These are phyloP conservation scores for Taurulus bubalis DNA, from an alignment of 2,113 vertebrate genomes.

Conservation along the genomic window DNA sequence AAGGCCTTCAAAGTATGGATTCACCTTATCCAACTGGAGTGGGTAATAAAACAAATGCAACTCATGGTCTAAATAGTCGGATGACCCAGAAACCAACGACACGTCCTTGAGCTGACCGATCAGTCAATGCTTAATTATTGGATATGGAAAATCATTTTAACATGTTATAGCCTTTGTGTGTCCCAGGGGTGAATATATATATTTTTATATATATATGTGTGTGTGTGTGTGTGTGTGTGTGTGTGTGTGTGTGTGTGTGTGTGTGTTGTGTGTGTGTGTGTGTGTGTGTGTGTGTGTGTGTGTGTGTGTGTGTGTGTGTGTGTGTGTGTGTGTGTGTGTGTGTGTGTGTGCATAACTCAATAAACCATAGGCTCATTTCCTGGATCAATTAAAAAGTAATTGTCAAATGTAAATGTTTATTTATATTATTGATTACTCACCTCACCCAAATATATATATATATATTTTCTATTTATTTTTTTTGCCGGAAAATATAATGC, in stretches of 20 bases:
- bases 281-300: no score
- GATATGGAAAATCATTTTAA: constrained; percentile 38
- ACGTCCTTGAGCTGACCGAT: constrained; percentile 45
- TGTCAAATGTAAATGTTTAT: not conserved
- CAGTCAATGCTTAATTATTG: constrained; percentile 57
- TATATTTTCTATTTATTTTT: no score
- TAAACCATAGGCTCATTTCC: not conserved
- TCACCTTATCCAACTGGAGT: not conserved
- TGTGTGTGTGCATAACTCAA: not conserved
- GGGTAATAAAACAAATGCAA: not conserved
- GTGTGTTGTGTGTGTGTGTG: no score
- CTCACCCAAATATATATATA: no score
- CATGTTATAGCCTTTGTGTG: constrained; percentile 30
- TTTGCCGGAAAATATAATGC: no score
- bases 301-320: no score
- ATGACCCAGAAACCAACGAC: constrained; percentile 4
- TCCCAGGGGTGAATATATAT: constrained; percentile 11
- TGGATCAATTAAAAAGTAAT: not conserved
- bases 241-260: no score
- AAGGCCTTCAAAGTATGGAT: constrained; percentile 12
- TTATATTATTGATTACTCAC: not conserved
- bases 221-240: no score
- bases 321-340: no score
- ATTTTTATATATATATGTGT: no score
- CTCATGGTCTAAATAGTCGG: not conserved